Evolutionary conservation across 2,797 vertebrate species (phyloP).

Genomic region (Sciurus vulgaris): DNA sequence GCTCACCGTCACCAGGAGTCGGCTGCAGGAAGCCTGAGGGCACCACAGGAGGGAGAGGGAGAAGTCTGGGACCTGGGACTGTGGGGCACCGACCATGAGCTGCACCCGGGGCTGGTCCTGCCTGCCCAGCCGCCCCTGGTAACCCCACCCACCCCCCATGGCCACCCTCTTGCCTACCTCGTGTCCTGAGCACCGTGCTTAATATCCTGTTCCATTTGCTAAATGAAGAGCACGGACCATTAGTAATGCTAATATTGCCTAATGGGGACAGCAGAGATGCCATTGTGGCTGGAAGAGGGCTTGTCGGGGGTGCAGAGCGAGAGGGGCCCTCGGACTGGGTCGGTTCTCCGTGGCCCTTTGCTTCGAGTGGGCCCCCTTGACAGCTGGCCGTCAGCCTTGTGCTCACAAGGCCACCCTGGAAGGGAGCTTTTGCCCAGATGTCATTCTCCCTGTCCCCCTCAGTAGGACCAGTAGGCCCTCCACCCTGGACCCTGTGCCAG

Average conservation of each 20-base stretch:
- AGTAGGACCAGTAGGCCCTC: neutral
- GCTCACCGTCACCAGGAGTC: neutral
- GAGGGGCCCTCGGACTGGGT: fast-evolving
- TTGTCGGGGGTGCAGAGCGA: fast-evolving
- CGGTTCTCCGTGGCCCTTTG: neutral
- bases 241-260: constrained; percentile 90
- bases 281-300: neutral
- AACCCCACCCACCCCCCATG: fast-evolving
- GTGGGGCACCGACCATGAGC: neutral
- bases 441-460: neutral
- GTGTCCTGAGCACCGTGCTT: constrained; percentile 69
- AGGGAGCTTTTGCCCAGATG: fast-evolving
- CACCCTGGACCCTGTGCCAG: too few species aligned
- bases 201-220: constrained; percentile 88
- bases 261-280: constrained; percentile 60
- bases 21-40: neutral
- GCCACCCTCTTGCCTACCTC: neutral
- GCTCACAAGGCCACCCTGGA: fast-evolving
- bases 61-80: neutral
- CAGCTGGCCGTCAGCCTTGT: neutral
- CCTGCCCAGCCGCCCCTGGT: neutral
- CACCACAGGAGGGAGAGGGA: neutral
- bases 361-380: neutral
- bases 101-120: neutral
- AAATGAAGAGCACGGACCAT: constrained; percentile 87